Evolutionary conservation across 2,888 invertebrate species (phyloP).

Genomic region (Penaeus monodon): DNA sequence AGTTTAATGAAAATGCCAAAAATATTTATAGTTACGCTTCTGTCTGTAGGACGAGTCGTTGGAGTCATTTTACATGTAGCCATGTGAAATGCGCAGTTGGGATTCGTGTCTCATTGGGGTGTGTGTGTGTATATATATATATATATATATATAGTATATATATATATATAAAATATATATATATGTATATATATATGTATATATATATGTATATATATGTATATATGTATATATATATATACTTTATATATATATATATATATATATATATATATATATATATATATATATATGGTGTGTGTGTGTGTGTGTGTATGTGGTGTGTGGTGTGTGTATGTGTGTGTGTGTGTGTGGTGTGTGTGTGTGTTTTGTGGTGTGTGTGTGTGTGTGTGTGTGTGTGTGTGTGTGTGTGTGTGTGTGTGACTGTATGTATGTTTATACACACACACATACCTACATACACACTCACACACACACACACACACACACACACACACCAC

Average conservation of each 20-base stretch:
- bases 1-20: no score
- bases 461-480: no score
- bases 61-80: no score
- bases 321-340: background rate
- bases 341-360: background rate
- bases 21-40: no score
- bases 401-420: background rate
- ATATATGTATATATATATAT: background rate
- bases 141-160: constrained; percentile 10
- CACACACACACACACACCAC: no score
- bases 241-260: background rate
- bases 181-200: constrained; percentile 3
- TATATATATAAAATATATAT: constrained; percentile 4
- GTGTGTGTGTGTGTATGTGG: background rate
- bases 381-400: background rate
- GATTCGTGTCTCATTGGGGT: background rate
- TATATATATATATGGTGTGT: background rate
- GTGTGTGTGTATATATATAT: constrained; percentile 16
- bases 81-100: no score
- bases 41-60: no score
- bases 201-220: background rate
- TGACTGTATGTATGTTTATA: background rate
- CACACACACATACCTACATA: no score
- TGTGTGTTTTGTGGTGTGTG: no score
- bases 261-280: background rate